These are phyloP conservation scores for Labeo calbasu DNA, from an alignment of 2,797 vertebrate species.

Conservation along the genomic window DNA sequence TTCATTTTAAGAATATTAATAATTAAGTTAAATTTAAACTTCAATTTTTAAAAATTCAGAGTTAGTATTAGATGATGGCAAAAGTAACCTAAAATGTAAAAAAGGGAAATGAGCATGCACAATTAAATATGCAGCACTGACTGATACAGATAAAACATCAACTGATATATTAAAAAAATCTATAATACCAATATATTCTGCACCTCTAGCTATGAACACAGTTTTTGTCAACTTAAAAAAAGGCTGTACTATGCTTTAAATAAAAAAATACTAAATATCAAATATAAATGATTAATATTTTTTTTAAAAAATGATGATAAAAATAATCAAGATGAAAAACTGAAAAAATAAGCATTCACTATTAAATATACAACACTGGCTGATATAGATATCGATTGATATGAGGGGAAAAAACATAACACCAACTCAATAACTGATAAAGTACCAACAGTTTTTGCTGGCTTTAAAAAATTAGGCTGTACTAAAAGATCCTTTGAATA, in stretches of 20 bases:
- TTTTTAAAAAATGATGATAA: neutral
- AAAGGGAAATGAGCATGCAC: neutral
- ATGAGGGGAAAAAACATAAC: neutral
- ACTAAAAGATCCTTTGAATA: neutral
- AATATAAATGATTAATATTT: neutral
- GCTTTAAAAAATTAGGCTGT: neutral
- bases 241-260: neutral
- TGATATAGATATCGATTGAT: neutral
- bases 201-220: neutral
- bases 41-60: neutral
- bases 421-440: neutral
- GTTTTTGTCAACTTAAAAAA: neutral
- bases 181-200: neutral
- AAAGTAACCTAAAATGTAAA: neutral
- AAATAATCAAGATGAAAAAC: neutral
- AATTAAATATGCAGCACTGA: neutral
- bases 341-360: neutral
- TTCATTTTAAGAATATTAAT: neutral
- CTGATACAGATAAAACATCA: neutral
- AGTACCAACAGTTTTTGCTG: neutral
- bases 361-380: neutral
- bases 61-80: neutral
- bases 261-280: neutral
- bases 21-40: neutral
- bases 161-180: neutral